Evolutionary conservation across 2,113 vertebrate genomes (phyloP), one percentile per base, ranked within the genome.

Genomic region (Platichthys stellatus): DNA sequence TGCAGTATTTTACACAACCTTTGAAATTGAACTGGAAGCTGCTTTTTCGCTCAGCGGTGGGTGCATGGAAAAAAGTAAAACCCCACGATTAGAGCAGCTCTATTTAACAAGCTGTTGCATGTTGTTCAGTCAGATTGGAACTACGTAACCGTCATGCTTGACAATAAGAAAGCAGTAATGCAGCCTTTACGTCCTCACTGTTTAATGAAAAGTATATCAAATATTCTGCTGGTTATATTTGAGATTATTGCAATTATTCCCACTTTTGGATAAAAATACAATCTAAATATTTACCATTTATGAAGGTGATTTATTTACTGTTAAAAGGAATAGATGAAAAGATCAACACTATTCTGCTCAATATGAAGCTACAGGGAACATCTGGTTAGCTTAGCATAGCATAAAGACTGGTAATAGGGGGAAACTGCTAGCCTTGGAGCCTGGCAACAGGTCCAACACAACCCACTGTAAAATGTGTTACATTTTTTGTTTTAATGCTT

Each of bases 1-100:
- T 56, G 83, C 40, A 88, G 74, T 87, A 81, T 89, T 91, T 91
- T 91, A 88, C 82, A 90, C 54, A 88, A 80, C 69, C 86, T 90
- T 90, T 86, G 72, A 76, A 70, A 76, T 76, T 71, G 62, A 84
- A 75, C 71, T 67, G 17, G 4, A 74, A 68, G 21, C 69, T 76
- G 73, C 26, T 78, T 80, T 84, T 71, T 75, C 72, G 73, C 74
- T 85, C 76, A n/a, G 64, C 35, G 31, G 65, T 17, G 76, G 67
- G 56, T 74, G 85, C 85, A 81, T 81, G 87, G 57, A 57, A 61
- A 73, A 58, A 53, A 26, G 3, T 73, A 3, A 73, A 78, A 62
- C 2, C 56, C 63, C 70, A 76, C 67, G 51, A 76, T 4, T 3
- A 13, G 54, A 82, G 61, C 75, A 64, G 74, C 86, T 88, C 78